Base-by-base conservation (phyloP, 1,140 invertebrate species). In the Drosophila kanapiae region DNA sequence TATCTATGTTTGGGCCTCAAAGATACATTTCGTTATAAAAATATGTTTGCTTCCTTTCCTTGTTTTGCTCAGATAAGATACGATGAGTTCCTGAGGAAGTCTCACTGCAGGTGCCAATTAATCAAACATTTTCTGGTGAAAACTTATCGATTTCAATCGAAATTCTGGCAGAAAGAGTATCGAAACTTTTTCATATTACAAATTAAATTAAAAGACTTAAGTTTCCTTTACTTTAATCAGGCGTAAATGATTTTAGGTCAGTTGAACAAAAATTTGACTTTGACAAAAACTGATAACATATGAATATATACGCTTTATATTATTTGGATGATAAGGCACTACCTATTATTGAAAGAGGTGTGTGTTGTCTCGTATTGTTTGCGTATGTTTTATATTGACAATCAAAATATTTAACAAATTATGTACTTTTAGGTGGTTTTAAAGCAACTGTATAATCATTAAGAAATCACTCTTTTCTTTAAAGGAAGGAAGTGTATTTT, bases 11-110 rank as follows among this genome's bases (percentile, higher is more conserved):
- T 35, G 16, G 13, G 11, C 1, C 35, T 35, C 11, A 53, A 9
- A 35, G 3, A 14, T 45, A 23, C 4, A 4, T 18, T 3, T n/a
- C 9, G 7, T 38, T 49, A n/a, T n/a, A n/a, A n/a, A n/a, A n/a
- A n/a, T n/a, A n/a, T n/a, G n/a, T n/a, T 27, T n/a, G 27, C 11
- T 38, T 35, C 9, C 16, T 45, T 53, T 38, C 23, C 18, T 8
- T 33, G 60, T 13, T 10, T 13, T 35, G 31, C 3, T 6, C 14
- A 42, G 72, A 75, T 75, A 75, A 75, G 72, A 75, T 63, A 75
- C 38, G 18, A 7, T 27, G 7, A 29, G 11, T 31, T 62, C n/a
- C 23, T 9, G 33, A 53, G 16, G 10, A 64, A 64, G 13, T 70
- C n/a, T 67, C n/a, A 69, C n/a, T 49, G 18, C 1, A 4, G 6